Evolutionary conservation across 2,888 invertebrate genomes (phyloP).

Genomic region (Sycophila texana): DNA sequence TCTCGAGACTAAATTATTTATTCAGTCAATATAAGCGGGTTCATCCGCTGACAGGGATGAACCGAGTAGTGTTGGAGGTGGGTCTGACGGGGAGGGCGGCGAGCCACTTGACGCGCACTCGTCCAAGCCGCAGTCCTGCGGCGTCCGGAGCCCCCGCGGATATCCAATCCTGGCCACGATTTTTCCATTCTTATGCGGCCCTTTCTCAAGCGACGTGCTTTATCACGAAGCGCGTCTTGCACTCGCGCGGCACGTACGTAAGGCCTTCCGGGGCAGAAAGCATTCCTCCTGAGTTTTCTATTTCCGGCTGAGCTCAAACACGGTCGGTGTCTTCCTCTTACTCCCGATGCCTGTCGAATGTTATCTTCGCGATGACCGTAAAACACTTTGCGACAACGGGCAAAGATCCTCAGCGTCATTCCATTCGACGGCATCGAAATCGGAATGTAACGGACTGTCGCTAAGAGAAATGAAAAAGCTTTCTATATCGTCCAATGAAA

Average conservation of each 20-base stretch:
- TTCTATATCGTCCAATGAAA: too few relatives aligned
- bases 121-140: neutral
- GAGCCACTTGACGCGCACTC: too few relatives aligned
- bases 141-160: neutral
- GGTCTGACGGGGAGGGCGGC: too few relatives aligned
- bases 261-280: slow-evolving; percentile 50
- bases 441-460: slow-evolving; percentile 17
- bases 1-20: too few relatives aligned
- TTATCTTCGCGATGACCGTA: slow-evolving; percentile 19
- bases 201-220: slow-evolving; percentile 29
- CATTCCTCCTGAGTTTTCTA: slow-evolving; percentile 47
- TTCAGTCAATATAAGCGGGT: too few relatives aligned
- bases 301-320: slow-evolving; percentile 32
- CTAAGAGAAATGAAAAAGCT: slow-evolving; percentile 7
- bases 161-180: slow-evolving; percentile 36
- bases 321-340: neutral
- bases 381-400: slow-evolving; percentile 26
- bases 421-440: neutral
- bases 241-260: slow-evolving; percentile 22
- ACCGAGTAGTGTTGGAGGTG: too few relatives aligned
- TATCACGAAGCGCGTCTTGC: slow-evolving; percentile 38
- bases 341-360: neutral
- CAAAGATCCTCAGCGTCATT: neutral
- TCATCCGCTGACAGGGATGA: too few relatives aligned
- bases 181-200: slow-evolving; percentile 44